Evolutionary conservation across 35 echinoderm and acorn worm species (phyloP).

Genomic region (Strongylocentrotus purpuratus): DNA sequence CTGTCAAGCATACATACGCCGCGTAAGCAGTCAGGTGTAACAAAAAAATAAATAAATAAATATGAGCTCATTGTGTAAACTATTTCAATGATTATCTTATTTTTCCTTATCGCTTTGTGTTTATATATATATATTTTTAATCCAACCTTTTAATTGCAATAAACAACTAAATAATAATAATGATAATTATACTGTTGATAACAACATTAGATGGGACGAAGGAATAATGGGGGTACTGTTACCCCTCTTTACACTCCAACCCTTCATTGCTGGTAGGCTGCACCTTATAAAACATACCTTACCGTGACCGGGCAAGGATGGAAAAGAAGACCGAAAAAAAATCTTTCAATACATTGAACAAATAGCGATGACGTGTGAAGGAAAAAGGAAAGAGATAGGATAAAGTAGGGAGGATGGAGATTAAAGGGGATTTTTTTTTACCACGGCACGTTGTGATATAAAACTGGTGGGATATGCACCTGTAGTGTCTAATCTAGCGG

Average conservation of each 20-base stretch:
- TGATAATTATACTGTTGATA: neutral
- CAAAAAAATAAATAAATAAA: no score
- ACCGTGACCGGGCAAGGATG: neutral
- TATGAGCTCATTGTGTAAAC: no score
- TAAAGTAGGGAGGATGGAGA: neutral
- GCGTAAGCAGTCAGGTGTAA: no score
- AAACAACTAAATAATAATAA: no score
- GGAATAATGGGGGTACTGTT: neutral
- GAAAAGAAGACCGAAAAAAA: neutral
- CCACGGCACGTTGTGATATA: neutral
- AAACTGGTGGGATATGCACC: neutral
- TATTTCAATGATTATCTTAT: no score
- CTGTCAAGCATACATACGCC: no score
- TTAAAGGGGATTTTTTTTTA: neutral
- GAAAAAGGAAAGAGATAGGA: neutral
- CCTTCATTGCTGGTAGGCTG: neutral
- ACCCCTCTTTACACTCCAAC: neutral
- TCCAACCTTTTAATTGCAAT: no score
- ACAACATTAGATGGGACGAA: neutral
- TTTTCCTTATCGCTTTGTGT: no score
- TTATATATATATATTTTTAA: no score
- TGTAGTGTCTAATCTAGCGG: neutral
- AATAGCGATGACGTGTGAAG: conserved; percentile 23
- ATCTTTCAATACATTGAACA: neutral
- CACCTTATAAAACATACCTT: neutral